Conservation (phyloP, 2,888 invertebrate genomes). For the Pilophorus perplexus region DNA sequence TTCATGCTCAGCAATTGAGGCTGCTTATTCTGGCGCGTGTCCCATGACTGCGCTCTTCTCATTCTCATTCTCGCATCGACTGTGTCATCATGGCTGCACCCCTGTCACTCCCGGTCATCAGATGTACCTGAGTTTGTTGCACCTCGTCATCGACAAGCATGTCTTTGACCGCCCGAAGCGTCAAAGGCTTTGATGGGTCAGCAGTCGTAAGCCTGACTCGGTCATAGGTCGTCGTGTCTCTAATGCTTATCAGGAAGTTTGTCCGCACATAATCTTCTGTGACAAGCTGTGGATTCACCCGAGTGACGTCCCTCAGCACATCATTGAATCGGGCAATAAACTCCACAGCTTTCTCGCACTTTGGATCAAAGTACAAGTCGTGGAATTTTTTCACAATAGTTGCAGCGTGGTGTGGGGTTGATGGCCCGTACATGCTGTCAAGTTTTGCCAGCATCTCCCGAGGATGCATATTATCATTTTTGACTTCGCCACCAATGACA, state of each 20-base stretch:
- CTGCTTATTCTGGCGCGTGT: neutral
- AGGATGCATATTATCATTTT: neutral
- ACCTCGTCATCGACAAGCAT: neutral
- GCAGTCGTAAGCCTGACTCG: neutral
- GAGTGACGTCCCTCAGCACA: neutral
- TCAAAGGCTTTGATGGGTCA: neutral
- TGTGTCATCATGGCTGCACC: too few relatives aligned
- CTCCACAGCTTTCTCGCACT: neutral
- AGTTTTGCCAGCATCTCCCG: slow-evolving; percentile 14
- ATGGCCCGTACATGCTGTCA: neutral
- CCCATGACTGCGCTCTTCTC: slow-evolving; percentile 3
- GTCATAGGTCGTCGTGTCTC: neutral
- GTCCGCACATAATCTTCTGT: neutral
- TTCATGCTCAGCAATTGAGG: neutral
- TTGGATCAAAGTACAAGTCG: neutral
- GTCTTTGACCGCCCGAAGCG: neutral
- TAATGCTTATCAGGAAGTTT: neutral
- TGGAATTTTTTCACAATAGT: neutral
- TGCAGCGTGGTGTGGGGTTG: neutral
- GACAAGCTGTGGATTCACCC: neutral
- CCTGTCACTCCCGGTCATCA: neutral
- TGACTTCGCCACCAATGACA: neutral
- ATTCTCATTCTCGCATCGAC: too few relatives aligned
- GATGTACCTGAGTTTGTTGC: neutral
- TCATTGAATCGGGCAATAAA: neutral